Evolutionary conservation across 2,113 vertebrate genomes (phyloP), one percentile per base, ranked within the genome.

Genomic region (Myrmecophaga tridactyla): DNA sequence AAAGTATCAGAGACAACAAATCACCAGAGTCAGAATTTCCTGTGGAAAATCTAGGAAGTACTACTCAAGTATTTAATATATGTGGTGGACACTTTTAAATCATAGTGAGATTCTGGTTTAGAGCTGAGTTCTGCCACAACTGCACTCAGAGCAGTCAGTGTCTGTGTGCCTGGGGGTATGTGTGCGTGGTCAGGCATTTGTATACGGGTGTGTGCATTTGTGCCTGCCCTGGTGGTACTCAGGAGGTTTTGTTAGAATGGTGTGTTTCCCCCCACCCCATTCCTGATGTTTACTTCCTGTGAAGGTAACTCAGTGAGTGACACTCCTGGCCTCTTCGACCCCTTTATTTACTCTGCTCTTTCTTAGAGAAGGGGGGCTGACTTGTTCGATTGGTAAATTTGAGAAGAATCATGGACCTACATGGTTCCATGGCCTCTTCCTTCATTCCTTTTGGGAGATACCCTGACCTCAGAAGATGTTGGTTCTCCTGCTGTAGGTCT

Each of bases 171-270:
- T 17, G 73, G 43, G 18, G 17, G 18, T n/a, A n/a, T n/a, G n/a
- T n/a, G n/a, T n/a, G n/a, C n/a, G n/a, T n/a, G n/a, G n/a, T n/a
- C n/a, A n/a, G 18, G 60, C 15, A 14, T 3, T 6, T 25, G 75
- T 51, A 17, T 20, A 15, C 46, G 5, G 13, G 1, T 9, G 7
- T 51, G n/a, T 9, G 4, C 18, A 36, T 14, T 34, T 4, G 1
- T 6, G 20, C 0, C 3, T 77, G 36, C 4, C 23, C 43, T 14
- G n/a, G n/a, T 53, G 2, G 17, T 53, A 58, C 1, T n/a, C 14
- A 2, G 14, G 60, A 69, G 48, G 12, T 18, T 23, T 56, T 34
- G 39, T n/a, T n/a, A 70, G 62, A 51, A 69, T 76, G 60, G 6
- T 18, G 46, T 62, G 34, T 36, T 82, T 51, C 23, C 7, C 10